phyloP scores from a whole-genome alignment of 2,797 vertebrate species.

The Falco rusticolus region DNA sequence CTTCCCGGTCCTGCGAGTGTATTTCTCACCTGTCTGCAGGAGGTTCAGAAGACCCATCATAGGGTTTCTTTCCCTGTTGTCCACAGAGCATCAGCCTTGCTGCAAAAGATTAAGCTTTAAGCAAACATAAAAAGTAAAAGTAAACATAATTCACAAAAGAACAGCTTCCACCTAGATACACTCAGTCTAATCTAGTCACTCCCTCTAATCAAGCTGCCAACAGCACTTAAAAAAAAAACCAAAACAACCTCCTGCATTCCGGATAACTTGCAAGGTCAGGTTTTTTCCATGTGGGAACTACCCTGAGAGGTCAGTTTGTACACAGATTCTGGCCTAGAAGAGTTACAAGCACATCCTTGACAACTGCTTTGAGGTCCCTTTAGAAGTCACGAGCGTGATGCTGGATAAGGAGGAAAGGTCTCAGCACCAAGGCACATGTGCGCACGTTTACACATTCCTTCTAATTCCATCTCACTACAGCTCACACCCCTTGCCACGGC shows the following conservation, averaged over 20 bases:
- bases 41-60: not conserved
- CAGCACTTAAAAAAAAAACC: not conserved
- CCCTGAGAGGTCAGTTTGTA: not conserved
- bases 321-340: not conserved
- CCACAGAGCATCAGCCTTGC: not conserved
- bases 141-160: slow-evolving; percentile 40
- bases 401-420: not conserved
- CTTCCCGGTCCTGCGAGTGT: not conserved
- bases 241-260: not conserved
- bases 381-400: not conserved
- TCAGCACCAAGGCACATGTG: accelerated
- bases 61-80: not conserved
- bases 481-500: not conserved
- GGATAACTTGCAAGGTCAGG: not conserved
- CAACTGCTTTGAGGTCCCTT: not conserved
- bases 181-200: slow-evolving; percentile 19
- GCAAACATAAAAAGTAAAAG: slow-evolving; percentile 28
- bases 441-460: accelerated
- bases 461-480: not conserved
- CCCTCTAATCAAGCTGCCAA: not conserved
- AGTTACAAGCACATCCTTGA: slow-evolving; percentile 9
- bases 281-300: not conserved
- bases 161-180: slow-evolving; percentile 9
- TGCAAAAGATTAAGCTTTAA: not conserved
- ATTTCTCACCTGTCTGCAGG: not conserved